These are phyloP conservation scores for Neomonachus schauinslandi DNA, from an alignment of 2,113 vertebrate species.

Conservation along the genomic window DNA sequence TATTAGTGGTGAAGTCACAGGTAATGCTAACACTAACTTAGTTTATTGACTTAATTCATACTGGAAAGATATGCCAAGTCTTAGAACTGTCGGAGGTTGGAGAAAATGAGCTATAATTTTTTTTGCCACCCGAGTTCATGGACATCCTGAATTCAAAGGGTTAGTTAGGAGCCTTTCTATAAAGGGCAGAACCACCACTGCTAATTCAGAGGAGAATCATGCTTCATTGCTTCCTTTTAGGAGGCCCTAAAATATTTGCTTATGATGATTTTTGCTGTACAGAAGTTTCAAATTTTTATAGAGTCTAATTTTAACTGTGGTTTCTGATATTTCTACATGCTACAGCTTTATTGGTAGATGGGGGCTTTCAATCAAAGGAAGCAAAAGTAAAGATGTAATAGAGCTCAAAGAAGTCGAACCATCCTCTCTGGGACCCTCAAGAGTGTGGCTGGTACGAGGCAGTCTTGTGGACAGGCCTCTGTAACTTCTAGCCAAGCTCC, in stretches of 20 bases:
- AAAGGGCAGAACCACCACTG: background rate
- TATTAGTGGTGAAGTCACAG: background rate
- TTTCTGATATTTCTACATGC: background rate
- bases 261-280: background rate
- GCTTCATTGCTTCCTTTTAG: background rate
- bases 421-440: background rate
- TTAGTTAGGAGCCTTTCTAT: background rate
- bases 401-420: background rate
- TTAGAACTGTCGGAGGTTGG: background rate
- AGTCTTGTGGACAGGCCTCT: background rate
- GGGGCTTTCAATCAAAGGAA: background rate
- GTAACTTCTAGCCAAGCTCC: background rate
- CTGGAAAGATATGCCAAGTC: background rate
- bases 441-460: background rate
- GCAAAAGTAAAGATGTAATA: background rate
- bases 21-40: background rate
- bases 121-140: background rate
- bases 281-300: background rate
- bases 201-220: background rate
- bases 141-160: background rate
- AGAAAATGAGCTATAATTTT: background rate
- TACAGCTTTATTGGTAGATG: background rate
- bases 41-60: background rate
- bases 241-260: background rate
- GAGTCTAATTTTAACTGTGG: background rate